Percentiles rank a stretch among this genome's conserved stretches.
phyloP scores from a whole-genome alignment of 1,140 invertebrate genomes.

The Drosophila biarmipes region DNA sequence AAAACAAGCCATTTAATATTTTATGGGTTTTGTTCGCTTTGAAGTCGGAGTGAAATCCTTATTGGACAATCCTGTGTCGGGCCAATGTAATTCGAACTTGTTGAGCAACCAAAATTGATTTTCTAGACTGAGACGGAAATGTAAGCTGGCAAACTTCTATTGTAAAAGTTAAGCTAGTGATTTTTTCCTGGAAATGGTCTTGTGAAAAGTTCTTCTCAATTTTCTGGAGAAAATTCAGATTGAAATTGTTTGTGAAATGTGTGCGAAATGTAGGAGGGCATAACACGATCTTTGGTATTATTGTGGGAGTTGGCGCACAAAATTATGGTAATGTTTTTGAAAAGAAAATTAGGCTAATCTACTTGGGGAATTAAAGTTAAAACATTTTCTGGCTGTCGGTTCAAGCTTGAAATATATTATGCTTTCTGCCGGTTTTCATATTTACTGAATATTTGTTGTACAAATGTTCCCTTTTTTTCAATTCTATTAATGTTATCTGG shows the following conservation, averaged over 20 bases:
- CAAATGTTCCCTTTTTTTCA: too few relatives aligned
- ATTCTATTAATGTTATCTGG: too few relatives aligned
- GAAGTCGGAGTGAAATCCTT: neutral
- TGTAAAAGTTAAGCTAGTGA: conserved; percentile 24
- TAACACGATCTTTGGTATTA: neutral
- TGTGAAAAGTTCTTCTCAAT: conserved; percentile 1
- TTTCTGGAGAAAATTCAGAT: conserved; percentile 6
- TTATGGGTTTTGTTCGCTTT: neutral
- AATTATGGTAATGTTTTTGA: conserved; percentile 9
- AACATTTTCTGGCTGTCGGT: neutral
- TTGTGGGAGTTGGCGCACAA: conserved; percentile 1
- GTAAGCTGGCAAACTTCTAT: conserved; percentile 21
- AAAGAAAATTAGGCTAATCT: neutral
- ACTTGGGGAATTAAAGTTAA: neutral
- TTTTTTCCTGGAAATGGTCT: conserved; percentile 14
- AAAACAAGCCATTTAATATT: conserved; percentile 3
- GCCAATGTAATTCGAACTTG: conserved; percentile 29
- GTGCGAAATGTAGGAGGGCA: neutral
- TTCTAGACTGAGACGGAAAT: conserved; percentile 5
- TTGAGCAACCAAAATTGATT: conserved; percentile 34
- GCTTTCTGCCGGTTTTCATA: too few relatives aligned
- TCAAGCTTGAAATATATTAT: neutral
- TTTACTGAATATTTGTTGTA: too few relatives aligned
- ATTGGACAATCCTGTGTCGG: conserved; percentile 14
- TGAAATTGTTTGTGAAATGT: conserved; percentile 10